phyloP scores from a whole-genome alignment of 2,888 invertebrate species.

The Mesorhabditis spiculigera region DNA sequence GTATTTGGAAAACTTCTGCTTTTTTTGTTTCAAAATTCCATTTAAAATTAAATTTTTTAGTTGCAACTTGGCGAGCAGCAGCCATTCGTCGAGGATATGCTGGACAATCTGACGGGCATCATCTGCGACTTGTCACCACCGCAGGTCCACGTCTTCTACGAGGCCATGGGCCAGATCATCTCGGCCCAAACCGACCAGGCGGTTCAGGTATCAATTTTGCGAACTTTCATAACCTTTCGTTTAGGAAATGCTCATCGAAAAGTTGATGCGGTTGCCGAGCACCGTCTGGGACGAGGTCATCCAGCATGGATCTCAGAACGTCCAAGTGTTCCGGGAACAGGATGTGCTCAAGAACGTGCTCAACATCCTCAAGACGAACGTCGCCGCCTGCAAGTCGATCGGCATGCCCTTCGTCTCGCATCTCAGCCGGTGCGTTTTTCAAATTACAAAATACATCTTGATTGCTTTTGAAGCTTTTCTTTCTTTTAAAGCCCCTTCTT shows the following conservation, averaged over 20 bases:
- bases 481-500: slow-evolving; percentile 59
- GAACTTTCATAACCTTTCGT: slow-evolving; percentile 59
- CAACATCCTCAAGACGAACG: slow-evolving; percentile 97
- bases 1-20: background rate
- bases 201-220: background rate
- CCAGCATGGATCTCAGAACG: slow-evolving; percentile 72
- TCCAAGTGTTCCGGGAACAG: slow-evolving; percentile 62
- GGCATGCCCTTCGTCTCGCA: slow-evolving; percentile 89
- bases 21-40: slow-evolving; percentile 8
- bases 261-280: slow-evolving; percentile 95
- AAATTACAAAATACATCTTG: background rate
- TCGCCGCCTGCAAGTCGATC: slow-evolving; percentile 94
- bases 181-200: slow-evolving; percentile 73
- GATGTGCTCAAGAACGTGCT: slow-evolving; percentile 89
- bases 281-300: slow-evolving; percentile 98
- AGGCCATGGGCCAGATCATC: slow-evolving; percentile 98
- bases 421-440: slow-evolving; percentile 58
- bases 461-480: slow-evolving; percentile 9
- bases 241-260: slow-evolving; percentile 90
- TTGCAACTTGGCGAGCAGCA: slow-evolving; percentile 90
- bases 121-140: slow-evolving; percentile 97
- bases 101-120: slow-evolving; percentile 89
- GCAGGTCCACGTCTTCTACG: slow-evolving; percentile 97
- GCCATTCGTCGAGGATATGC: slow-evolving; percentile 97
- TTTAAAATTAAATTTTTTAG: slow-evolving; percentile 56